Conservation (phyloP, 2,797 vertebrate species). For the Florisuga fusca region DNA sequence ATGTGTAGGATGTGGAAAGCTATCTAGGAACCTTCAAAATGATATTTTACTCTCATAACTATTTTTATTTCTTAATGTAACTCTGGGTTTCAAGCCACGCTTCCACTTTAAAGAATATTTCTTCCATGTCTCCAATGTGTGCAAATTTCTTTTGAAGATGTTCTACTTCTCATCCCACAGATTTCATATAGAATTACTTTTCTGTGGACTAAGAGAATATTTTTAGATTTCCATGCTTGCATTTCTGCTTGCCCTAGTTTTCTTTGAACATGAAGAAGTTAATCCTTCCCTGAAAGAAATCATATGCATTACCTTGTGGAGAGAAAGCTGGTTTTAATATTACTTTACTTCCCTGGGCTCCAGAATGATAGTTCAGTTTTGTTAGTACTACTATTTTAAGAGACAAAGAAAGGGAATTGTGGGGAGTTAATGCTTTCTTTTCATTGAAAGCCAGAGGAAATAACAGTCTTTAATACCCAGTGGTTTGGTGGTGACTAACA, state of each 20-base stretch:
- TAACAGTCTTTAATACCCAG: neutral
- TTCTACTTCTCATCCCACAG: neutral
- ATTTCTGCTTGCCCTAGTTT: conserved; percentile 37
- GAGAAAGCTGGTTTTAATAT: conserved; percentile 22
- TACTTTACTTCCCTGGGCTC: neutral
- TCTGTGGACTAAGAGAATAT: neutral
- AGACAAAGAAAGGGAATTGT: neutral
- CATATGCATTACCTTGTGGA: neutral
- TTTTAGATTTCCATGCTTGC: conserved; percentile 30
- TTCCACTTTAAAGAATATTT: neutral
- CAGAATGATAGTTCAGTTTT: neutral
- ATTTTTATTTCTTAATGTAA: neutral
- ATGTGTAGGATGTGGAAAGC: neutral
- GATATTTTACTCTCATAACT: neutral
- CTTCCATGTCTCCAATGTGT: neutral
- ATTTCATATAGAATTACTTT: conserved; percentile 1
- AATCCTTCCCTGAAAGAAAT: conserved; percentile 28
- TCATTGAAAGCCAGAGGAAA: neutral
- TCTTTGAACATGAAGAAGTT: conserved; percentile 37
- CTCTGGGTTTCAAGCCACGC: neutral
- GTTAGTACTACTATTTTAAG: neutral
- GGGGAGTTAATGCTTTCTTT: neutral
- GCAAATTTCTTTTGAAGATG: neutral
- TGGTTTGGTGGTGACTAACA: neutral
- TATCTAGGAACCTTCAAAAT: neutral